Conservation (phyloP, 2,888 invertebrate species). For the Pantelozetes paolii region DNA sequence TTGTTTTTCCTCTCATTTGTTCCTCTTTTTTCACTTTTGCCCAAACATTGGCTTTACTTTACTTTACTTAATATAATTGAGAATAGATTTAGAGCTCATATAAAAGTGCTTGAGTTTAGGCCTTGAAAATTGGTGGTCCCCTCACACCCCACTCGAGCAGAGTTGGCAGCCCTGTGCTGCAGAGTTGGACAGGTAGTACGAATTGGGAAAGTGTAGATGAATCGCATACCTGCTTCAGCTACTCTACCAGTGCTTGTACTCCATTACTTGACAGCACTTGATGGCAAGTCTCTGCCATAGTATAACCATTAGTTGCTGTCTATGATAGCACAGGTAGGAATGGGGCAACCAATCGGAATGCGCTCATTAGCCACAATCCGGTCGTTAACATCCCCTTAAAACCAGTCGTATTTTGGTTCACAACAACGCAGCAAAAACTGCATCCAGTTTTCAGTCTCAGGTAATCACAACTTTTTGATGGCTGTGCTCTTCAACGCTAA, state of each 20-base stretch:
- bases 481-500: too few species aligned
- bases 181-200: not conserved
- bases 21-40: constrained; percentile 1
- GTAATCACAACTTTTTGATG: constrained; percentile 16
- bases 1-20: constrained; percentile 12
- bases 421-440: constrained; percentile 29
- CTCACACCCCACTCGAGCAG: not conserved
- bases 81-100: not conserved
- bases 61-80: too few species aligned
- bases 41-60: not conserved
- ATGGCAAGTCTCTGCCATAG: too few species aligned
- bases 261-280: too few species aligned
- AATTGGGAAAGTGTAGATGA: not conserved
- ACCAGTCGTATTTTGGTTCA: constrained; percentile 26
- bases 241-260: too few species aligned
- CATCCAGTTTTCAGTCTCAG: constrained; percentile 16
- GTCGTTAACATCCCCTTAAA: constrained; percentile 27
- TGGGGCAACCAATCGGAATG: constrained; percentile 10
- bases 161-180: too few species aligned
- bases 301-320: constrained; percentile 2
- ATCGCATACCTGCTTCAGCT: not conserved
- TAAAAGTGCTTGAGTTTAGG: not conserved
- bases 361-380: constrained; percentile 26
- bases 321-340: not conserved
- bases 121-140: constrained; percentile 3